These are phyloP conservation scores for Bhutanitis thaidina DNA, from an alignment of 2,888 invertebrate species.

Conservation along the genomic window DNA sequence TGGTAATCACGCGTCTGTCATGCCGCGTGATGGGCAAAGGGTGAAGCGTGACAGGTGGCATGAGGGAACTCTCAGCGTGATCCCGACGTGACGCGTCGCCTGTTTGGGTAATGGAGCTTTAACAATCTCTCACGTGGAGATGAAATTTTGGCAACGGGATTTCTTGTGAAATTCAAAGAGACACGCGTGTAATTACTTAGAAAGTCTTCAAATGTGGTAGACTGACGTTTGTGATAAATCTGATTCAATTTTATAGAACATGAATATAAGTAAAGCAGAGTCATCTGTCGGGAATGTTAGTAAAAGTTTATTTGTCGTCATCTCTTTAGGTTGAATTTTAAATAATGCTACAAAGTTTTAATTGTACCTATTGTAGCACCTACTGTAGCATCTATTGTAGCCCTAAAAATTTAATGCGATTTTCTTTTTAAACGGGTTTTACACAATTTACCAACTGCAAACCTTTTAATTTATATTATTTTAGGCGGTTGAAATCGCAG, in stretches of 20 bases:
- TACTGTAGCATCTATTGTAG: too few species aligned
- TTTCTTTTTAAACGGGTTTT: too few species aligned
- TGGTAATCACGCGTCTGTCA: slow-evolving; percentile 36
- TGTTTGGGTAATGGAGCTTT: slow-evolving; percentile 29
- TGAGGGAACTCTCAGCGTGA: slow-evolving; percentile 18
- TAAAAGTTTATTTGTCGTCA: too few species aligned
- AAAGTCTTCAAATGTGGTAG: neutral
- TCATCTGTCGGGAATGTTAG: too few species aligned
- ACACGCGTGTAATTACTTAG: slow-evolving; percentile 5
- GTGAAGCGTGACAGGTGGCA: slow-evolving; percentile 24
- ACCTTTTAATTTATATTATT: too few species aligned
- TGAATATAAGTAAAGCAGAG: too few species aligned
- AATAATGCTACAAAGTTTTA: too few species aligned
- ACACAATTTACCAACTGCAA: too few species aligned
- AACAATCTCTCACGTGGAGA: slow-evolving; percentile 16
- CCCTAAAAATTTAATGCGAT: too few species aligned
- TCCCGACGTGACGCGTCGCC: slow-evolving; percentile 23
- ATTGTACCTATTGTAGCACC: too few species aligned
- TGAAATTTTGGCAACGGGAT: slow-evolving; percentile 6
- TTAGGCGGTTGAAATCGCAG: too few species aligned
- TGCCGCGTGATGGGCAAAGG: slow-evolving; percentile 29
- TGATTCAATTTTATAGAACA: neutral
- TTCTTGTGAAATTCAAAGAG: slow-evolving; percentile 8
- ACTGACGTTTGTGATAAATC: neutral
- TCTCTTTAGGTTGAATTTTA: too few species aligned